A percentile compares a stretch with the other conserved stretches of the same genome.
These are phyloP conservation scores for Coptodon rendalli DNA, from an alignment of 2,113 vertebrate genomes.

Conservation along the genomic window DNA sequence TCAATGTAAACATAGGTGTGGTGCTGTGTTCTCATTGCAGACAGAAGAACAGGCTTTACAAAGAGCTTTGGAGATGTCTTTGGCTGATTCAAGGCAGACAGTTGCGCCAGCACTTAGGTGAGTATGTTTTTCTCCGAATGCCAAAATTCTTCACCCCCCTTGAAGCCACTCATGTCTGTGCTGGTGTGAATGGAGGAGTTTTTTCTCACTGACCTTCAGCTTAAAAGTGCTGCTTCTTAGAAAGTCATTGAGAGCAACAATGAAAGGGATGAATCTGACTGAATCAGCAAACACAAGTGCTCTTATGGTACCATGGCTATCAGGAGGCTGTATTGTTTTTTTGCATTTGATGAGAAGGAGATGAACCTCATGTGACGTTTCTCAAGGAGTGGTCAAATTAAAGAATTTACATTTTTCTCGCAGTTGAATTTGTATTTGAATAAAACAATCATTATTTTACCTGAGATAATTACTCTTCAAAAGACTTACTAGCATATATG, in stretches of 20 bases:
- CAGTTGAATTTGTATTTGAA: not conserved
- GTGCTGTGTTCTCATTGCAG: slow-evolving; percentile 58
- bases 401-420: not conserved
- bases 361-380: rapidly evolving
- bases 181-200: not conserved
- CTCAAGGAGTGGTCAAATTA: not conserved
- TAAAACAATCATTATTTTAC: not conserved
- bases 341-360: not conserved
- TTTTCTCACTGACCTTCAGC: not conserved
- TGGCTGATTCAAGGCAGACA: slow-evolving; percentile 75
- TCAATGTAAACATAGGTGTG: not conserved
- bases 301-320: not conserved
- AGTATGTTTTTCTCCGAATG: not conserved
- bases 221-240: not conserved
- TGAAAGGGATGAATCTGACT: not conserved
- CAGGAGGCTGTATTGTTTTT: not conserved
- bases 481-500: not conserved
- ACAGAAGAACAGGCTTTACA: slow-evolving; percentile 94
- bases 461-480: not conserved
- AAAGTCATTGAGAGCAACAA: not conserved
- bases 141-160: not conserved
- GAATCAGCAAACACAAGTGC: not conserved
- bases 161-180: not conserved
- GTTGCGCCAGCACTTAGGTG: slow-evolving; percentile 73
- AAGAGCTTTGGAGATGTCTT: slow-evolving; percentile 89